Percentiles rank a stretch among this genome's conserved stretches.
phyloP scores from a whole-genome alignment of 2,888 invertebrate species.

The Lasius fuliginosus region DNA sequence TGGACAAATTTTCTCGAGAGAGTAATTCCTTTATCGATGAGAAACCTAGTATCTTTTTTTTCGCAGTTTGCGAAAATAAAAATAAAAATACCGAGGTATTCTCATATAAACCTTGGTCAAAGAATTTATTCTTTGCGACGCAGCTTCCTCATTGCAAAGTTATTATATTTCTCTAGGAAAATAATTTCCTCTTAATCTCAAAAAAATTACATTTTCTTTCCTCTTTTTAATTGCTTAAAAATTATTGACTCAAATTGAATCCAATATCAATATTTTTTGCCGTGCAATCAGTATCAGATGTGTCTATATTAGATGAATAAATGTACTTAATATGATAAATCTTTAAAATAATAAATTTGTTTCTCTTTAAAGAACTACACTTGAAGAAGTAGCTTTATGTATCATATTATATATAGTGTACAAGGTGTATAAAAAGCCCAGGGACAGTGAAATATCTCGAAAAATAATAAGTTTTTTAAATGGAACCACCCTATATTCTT shows the following conservation, averaged over 20 bases:
- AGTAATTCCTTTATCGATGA: conserved; percentile 18
- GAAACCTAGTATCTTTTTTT: not conserved
- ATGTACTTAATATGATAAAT: not conserved
- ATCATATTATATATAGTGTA: not conserved
- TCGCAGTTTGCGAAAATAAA: conserved; percentile 9
- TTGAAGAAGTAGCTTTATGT: not conserved
- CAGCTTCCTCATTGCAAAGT: not conserved
- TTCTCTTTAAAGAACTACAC: not conserved
- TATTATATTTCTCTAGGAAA: not conserved
- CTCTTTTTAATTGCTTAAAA: not conserved
- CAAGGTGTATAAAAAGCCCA: too few species aligned
- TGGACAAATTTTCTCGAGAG: conserved; percentile 6
- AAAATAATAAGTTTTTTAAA: too few species aligned
- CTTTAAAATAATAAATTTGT: not conserved
- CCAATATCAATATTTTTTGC: too few species aligned
- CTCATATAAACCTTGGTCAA: not conserved
- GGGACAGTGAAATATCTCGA: too few species aligned
- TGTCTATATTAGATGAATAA: not conserved
- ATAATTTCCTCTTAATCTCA: not conserved
- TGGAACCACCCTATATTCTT: too few species aligned
- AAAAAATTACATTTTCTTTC: not conserved
- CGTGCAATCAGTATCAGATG: not conserved
- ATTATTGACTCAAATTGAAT: not conserved
- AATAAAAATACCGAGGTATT: not conserved
- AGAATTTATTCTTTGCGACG: not conserved